Conservation (phyloP, 1,140 invertebrate genomes). For the Drosophila virilis region DNA sequence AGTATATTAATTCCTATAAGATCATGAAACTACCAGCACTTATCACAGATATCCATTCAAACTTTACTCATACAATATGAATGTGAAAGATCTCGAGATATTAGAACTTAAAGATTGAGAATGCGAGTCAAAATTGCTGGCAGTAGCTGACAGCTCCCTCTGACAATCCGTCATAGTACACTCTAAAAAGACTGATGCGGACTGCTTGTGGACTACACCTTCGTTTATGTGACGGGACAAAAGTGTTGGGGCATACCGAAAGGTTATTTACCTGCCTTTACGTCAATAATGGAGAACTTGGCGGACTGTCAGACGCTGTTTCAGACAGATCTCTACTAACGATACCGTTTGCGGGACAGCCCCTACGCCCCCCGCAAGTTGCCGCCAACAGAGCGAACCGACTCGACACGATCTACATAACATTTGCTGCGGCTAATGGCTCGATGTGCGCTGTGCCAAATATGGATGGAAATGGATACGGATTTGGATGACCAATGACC, state of each 20-base stretch:
- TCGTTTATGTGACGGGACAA: slow-evolving; percentile 54
- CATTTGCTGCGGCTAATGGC: slow-evolving; percentile 75
- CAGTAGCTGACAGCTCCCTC: slow-evolving; percentile 30
- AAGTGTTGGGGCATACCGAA: slow-evolving; percentile 50
- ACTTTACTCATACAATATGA: too few species aligned
- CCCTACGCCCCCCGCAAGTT: not conserved
- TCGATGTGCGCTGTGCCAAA: slow-evolving; percentile 57
- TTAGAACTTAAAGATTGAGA: slow-evolving; percentile 7
- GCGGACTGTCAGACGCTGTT: slow-evolving; percentile 11
- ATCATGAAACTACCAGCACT: too few species aligned
- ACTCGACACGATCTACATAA: slow-evolving; percentile 74
- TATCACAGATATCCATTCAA: too few species aligned
- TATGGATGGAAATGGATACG: slow-evolving; percentile 47
- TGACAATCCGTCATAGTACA: slow-evolving; percentile 34
- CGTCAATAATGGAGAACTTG: slow-evolving; percentile 61
- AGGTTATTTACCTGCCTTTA: slow-evolving; percentile 77
- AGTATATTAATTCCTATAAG: too few species aligned
- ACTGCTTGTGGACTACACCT: slow-evolving; percentile 51
- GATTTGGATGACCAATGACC: slow-evolving; percentile 35
- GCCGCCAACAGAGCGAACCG: slow-evolving; percentile 8
- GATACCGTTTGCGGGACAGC: slow-evolving; percentile 58
- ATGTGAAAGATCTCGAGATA: too few species aligned
- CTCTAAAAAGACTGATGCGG: slow-evolving; percentile 17
- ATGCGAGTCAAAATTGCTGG: not conserved
- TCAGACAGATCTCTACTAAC: slow-evolving; percentile 65